Evolutionary conservation across 2,888 invertebrate genomes (phyloP).

Genomic region (Apomyelois bistriatella): DNA sequence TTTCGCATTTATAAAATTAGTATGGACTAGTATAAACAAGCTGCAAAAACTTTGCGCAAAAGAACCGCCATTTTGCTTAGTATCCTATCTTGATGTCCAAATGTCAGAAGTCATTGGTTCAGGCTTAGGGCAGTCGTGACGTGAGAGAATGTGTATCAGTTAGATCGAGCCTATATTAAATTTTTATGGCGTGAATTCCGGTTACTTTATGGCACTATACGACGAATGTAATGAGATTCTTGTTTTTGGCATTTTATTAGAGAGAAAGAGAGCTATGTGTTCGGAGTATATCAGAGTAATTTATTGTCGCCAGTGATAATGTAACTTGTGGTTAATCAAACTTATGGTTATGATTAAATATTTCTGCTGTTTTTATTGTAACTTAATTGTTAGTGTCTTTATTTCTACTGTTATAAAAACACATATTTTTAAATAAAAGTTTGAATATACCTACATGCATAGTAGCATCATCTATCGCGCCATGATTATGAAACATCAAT

Average conservation of each 20-base stretch:
- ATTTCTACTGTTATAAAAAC: background rate
- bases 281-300: too few species aligned
- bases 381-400: too few species aligned
- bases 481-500: slow-evolving; percentile 4
- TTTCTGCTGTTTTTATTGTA: too few species aligned
- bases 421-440: background rate
- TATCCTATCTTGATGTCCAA: background rate
- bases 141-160: slow-evolving; percentile 5
- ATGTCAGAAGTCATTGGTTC: slow-evolving; percentile 6
- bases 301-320: too few species aligned
- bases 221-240: background rate
- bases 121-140: slow-evolving; percentile 1
- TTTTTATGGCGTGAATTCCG: background rate
- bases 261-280: too few species aligned
- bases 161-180: background rate
- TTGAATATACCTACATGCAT: background rate
- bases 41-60: too few species aligned
- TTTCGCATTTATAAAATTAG: too few species aligned
- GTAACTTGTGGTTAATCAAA: too few species aligned
- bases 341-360: too few species aligned
- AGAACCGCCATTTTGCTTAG: background rate
- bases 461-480: background rate
- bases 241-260: background rate
- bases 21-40: too few species aligned
- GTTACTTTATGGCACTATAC: background rate